phyloP scores from a whole-genome alignment of 2,888 invertebrate species.

The Pandemis heparana region DNA sequence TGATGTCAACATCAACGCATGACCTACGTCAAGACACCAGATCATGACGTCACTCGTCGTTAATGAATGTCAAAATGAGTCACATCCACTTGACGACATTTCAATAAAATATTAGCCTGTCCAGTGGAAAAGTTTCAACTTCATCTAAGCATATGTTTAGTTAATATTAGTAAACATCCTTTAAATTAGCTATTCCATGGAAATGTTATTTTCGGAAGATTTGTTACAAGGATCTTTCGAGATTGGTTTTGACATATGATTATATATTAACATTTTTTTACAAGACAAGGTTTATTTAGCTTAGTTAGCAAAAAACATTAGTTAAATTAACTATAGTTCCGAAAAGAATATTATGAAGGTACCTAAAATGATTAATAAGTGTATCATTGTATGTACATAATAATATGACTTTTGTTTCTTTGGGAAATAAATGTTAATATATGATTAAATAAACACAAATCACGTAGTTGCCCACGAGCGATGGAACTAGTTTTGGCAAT shows the following conservation, averaged over 20 bases:
- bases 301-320: no score
- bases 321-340: no score
- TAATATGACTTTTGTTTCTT: no score
- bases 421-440: no score
- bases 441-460: not conserved
- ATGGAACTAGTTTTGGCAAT: no score
- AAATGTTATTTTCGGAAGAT: not conserved
- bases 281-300: no score
- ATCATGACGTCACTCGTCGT: not conserved
- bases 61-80: not conserved
- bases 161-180: slow-evolving; percentile 10
- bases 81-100: slow-evolving; percentile 1
- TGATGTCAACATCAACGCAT: no score
- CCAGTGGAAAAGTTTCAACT: slow-evolving; percentile 5
- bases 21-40: not conserved
- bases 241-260: not conserved
- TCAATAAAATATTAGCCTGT: not conserved
- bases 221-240: not conserved
- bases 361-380: no score
- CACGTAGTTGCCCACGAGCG: no score
- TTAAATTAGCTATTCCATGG: slow-evolving; percentile 4
- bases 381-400: no score
- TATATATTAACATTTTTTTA: not conserved
- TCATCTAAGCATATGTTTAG: not conserved
- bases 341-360: no score